phyloP scores from a whole-genome alignment of 2,113 vertebrate species.

The Ammodytes marinus region DNA sequence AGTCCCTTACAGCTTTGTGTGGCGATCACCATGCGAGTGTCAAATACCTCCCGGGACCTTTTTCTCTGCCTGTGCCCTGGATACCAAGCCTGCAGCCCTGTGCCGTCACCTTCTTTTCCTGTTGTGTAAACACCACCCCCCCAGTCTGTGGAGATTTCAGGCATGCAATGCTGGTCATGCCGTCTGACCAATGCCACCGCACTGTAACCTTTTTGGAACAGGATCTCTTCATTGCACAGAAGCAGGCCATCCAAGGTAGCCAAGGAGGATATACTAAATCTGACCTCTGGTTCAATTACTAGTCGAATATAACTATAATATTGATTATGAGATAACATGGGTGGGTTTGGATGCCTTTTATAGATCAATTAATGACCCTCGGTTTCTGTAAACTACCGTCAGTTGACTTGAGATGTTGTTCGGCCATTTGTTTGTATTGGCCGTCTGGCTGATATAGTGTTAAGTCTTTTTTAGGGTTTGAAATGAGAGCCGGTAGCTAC shows the following conservation, averaged over 20 bases:
- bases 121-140: constrained; percentile 36
- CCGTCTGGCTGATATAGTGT: not conserved
- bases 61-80: constrained; percentile 2
- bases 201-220: constrained; percentile 35
- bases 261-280: constrained; percentile 40
- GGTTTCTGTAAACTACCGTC: constrained; percentile 1
- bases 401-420: not conserved
- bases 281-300: constrained; percentile 34
- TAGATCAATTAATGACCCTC: constrained; percentile 27
- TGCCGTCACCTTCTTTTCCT: constrained; percentile 35
- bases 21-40: not conserved
- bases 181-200: not conserved
- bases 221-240: not conserved
- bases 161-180: not conserved
- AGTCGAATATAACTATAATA: constrained; percentile 13
- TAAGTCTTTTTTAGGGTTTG: not conserved
- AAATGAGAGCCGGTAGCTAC: constrained; percentile 1
- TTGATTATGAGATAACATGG: constrained; percentile 35
- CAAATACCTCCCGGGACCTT: constrained; percentile 22
- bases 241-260: not conserved
- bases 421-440: constrained; percentile 10
- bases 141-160: constrained; percentile 25
- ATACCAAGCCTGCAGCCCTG: not conserved
- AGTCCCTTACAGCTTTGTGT: not conserved
- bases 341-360: constrained; percentile 22